These are phyloP conservation scores for Elymnias hypermnestra DNA, from an alignment of 1,140 invertebrate species.

Conservation along the genomic window DNA sequence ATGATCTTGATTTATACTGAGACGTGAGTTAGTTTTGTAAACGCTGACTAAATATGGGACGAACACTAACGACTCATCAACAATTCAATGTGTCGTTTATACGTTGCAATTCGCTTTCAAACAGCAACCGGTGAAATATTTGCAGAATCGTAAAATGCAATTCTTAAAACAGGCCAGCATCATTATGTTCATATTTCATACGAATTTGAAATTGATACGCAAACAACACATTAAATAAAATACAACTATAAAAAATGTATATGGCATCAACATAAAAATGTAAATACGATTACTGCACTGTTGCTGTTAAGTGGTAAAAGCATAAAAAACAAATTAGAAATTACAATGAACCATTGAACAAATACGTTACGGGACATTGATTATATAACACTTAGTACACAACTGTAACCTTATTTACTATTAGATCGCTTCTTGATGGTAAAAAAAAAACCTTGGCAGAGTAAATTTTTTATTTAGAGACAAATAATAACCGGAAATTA, in stretches of 20 bases:
- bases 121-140: not conserved
- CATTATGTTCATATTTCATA: no score
- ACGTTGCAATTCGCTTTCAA: not conserved
- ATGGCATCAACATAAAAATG: not conserved
- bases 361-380: slow-evolving; percentile 18
- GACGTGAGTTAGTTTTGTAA: not conserved
- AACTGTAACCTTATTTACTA: slow-evolving; percentile 68
- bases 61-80: slow-evolving; percentile 8
- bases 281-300: slow-evolving; percentile 1
- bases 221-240: no score
- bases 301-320: slow-evolving; percentile 8
- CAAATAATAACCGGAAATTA: not conserved
- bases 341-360: slow-evolving; percentile 18
- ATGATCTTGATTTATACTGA: not conserved
- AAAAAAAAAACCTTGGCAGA: slow-evolving; percentile 33
- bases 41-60: not conserved
- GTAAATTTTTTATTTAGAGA: not conserved
- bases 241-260: slow-evolving; percentile 16
- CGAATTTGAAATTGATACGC: no score
- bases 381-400: slow-evolving; percentile 64
- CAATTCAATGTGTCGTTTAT: slow-evolving; percentile 15
- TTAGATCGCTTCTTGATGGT: slow-evolving; percentile 3
- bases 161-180: no score
- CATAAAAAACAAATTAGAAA: slow-evolving; percentile 16
- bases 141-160: not conserved